phyloP scores from a whole-genome alignment of 1,140 invertebrate genomes.

The Elymnias hypermnestra region DNA sequence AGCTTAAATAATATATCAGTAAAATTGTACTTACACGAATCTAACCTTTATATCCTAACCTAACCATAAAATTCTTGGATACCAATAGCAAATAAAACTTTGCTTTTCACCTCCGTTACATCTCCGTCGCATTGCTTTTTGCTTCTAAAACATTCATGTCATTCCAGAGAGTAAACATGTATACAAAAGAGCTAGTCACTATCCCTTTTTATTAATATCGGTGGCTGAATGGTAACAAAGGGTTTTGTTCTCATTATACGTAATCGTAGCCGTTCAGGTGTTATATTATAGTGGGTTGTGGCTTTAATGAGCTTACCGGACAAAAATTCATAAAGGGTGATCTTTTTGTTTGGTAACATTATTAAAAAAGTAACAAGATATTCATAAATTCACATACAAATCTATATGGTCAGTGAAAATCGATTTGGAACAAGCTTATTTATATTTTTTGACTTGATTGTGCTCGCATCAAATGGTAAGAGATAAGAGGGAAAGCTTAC shows the following conservation, averaged over 20 bases:
- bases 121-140: slow-evolving; percentile 39
- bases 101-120: slow-evolving; percentile 26
- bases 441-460: too few relatives aligned
- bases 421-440: too few relatives aligned
- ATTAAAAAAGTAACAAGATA: too few relatives aligned
- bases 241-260: slow-evolving; percentile 62
- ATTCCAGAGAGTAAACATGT: slow-evolving; percentile 60
- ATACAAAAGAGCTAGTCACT: slow-evolving; percentile 52
- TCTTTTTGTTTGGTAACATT: too few relatives aligned
- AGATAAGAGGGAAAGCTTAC: too few relatives aligned
- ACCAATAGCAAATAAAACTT: slow-evolving; percentile 18
- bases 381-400: too few relatives aligned
- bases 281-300: slow-evolving; percentile 52
- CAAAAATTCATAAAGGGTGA: slow-evolving; percentile 9
- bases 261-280: slow-evolving; percentile 66
- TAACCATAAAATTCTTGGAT: slow-evolving; percentile 25
- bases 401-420: too few relatives aligned
- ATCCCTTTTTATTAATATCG: slow-evolving; percentile 68
- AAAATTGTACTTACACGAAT: slow-evolving; percentile 23
- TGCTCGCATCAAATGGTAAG: too few relatives aligned
- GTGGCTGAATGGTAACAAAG: slow-evolving; percentile 62
- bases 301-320: slow-evolving; percentile 46
- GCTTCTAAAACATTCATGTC: slow-evolving; percentile 60
- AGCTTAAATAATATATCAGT: slow-evolving; percentile 14
- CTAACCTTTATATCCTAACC: slow-evolving; percentile 20